These are phyloP conservation scores for Nanger granti DNA, from an alignment of 2,113 vertebrate species.

Conservation along the genomic window DNA sequence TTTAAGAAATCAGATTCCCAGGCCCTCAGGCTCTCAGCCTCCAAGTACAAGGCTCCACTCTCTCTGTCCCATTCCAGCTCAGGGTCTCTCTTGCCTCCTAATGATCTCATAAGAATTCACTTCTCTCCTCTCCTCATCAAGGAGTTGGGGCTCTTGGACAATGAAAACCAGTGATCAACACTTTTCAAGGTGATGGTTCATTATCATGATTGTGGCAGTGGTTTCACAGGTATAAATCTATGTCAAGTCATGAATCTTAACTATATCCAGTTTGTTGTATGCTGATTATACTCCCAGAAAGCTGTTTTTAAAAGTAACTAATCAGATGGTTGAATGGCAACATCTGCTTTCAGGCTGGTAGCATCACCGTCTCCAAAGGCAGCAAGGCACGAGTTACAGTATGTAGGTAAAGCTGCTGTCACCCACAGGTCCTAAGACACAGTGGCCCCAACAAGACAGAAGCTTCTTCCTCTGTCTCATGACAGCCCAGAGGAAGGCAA, in stretches of 20 bases:
- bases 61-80: not conserved
- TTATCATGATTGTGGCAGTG: not conserved
- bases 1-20: not conserved
- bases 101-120: not conserved
- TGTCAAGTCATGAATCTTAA: not conserved
- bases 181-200: not conserved
- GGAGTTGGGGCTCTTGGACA: not conserved
- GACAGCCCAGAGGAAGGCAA: not conserved
- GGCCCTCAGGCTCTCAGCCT: not conserved
- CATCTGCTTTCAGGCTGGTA: not conserved
- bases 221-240: too few relatives aligned
- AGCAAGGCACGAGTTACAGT: fast-evolving
- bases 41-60: too few relatives aligned
- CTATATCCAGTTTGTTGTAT: not conserved
- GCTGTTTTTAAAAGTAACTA: not conserved
- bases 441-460: too few relatives aligned
- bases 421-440: not conserved
- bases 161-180: not conserved
- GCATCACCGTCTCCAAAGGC: not conserved
- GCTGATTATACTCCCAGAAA: too few relatives aligned
- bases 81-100: too few relatives aligned
- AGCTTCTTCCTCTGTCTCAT: not conserved
- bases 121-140: not conserved
- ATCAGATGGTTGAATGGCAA: not conserved
- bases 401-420: not conserved